phyloP scores from a whole-genome alignment of 1,140 invertebrate genomes.

The Diabrotica undecimpunctata region DNA sequence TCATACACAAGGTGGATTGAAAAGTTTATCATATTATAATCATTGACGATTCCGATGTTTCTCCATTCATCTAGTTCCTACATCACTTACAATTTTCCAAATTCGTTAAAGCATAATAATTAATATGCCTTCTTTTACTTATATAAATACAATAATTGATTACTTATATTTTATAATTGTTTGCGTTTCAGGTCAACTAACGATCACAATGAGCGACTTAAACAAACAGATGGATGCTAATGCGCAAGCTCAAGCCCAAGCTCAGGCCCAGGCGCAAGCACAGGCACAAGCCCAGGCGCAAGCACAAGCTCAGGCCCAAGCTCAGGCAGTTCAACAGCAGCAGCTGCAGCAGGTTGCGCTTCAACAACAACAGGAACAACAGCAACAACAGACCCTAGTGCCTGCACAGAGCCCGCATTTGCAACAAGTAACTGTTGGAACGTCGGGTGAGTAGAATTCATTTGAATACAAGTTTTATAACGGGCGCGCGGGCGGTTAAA shows the following conservation, averaged over 20 bases:
- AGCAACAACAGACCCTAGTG: conserved; percentile 54
- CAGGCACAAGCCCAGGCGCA: conserved; percentile 46
- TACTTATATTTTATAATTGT: too few relatives aligned
- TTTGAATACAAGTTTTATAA: not conserved
- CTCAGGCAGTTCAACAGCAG: conserved; percentile 48
- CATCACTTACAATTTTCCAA: too few relatives aligned
- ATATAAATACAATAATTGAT: too few relatives aligned
- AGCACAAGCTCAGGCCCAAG: conserved; percentile 42
- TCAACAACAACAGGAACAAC: conserved; percentile 38
- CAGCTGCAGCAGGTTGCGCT: conserved; percentile 42
- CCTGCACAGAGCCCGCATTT: conserved; percentile 55
- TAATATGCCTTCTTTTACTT: too few relatives aligned
- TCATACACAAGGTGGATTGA: too few relatives aligned
- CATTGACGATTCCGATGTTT: too few relatives aligned
- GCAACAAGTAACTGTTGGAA: conserved; percentile 49
- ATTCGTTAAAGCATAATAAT: too few relatives aligned
- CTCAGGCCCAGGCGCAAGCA: conserved; percentile 43
- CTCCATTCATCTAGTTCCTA: too few relatives aligned
- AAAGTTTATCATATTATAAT: too few relatives aligned
- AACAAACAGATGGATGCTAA: conserved; percentile 38
- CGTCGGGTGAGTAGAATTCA: conserved; percentile 30
- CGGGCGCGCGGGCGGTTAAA: too few relatives aligned
- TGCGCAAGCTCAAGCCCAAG: conserved; percentile 44
- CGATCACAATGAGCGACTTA: conserved; percentile 28
- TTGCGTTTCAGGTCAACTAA: conserved; percentile 7